Evolutionary conservation across 2,888 invertebrate species (phyloP).

Genomic region (Rambutsinella grinnellia): DNA sequence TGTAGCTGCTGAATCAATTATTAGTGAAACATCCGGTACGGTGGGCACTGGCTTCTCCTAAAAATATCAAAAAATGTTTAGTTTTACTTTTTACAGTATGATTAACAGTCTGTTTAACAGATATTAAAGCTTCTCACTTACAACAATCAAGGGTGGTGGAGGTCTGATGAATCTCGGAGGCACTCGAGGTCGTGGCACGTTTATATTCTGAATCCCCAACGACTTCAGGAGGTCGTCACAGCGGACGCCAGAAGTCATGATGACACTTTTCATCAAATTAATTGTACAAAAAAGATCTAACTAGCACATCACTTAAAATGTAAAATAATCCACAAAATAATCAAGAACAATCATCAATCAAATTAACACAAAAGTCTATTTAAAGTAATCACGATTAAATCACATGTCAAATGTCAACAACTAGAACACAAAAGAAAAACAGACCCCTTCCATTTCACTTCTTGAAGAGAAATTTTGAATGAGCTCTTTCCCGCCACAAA

Average conservation of each 20-base stretch:
- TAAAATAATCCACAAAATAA: too few relatives aligned
- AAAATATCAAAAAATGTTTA: background rate
- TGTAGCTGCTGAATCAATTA: constrained; percentile 30
- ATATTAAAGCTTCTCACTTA: constrained; percentile 16
- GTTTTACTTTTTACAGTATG: background rate
- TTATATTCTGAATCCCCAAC: constrained; percentile 1
- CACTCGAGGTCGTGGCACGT: constrained; percentile 42
- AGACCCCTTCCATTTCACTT: too few relatives aligned
- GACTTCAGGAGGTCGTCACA: constrained; percentile 3
- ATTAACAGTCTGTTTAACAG: background rate
- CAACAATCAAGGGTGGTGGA: constrained; percentile 41
- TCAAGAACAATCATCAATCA: too few relatives aligned
- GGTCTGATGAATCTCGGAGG: constrained; percentile 42
- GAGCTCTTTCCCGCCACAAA: too few relatives aligned
- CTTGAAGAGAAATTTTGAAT: too few relatives aligned
- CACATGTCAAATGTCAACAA: too few relatives aligned
- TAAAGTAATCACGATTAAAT: too few relatives aligned
- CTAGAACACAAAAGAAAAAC: too few relatives aligned
- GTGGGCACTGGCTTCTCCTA: constrained; percentile 34
- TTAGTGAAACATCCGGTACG: constrained; percentile 51
- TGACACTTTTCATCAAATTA: too few relatives aligned
- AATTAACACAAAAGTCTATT: too few relatives aligned
- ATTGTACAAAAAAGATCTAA: too few relatives aligned
- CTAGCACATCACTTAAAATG: too few relatives aligned
- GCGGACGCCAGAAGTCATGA: constrained; percentile 16